phyloP scores from a whole-genome alignment of 2,113 vertebrate genomes.

The Ceyx cyanopectus region DNA sequence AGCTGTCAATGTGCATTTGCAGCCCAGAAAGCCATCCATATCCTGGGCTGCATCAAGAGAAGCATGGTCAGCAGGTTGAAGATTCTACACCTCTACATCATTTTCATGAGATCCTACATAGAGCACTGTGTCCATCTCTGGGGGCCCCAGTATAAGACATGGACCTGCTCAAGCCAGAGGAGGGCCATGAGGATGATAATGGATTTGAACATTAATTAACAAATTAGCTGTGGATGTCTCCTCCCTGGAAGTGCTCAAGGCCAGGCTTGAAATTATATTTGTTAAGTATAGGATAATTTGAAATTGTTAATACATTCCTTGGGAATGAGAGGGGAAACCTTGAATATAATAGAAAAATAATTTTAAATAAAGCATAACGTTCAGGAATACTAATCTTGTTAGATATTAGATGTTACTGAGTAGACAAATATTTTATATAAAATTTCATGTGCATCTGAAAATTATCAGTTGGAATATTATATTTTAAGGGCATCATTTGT shows the following conservation, averaged over 20 bases:
- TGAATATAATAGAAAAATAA: neutral
- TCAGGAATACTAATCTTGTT: neutral
- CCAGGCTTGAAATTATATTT: neutral
- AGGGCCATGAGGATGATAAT: neutral
- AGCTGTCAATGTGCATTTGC: neutral
- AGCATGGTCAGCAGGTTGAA: rapidly evolving
- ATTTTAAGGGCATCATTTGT: neutral
- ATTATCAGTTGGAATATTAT: neutral
- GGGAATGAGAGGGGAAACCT: neutral
- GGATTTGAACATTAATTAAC: neutral
- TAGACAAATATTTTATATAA: neutral
- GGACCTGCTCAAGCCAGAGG: neutral
- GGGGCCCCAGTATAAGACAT: neutral
- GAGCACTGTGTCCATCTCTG: neutral
- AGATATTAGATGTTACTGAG: neutral
- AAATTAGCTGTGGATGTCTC: neutral
- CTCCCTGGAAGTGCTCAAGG: neutral
- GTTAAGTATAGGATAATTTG: neutral
- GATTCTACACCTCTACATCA: neutral
- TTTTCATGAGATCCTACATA: neutral
- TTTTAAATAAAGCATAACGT: neutral
- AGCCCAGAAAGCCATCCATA: neutral
- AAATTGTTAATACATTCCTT: neutral
- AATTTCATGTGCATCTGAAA: neutral
- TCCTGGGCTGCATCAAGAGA: neutral